Evolutionary conservation across 2,888 invertebrate genomes (phyloP).

Genomic region (Tenthredo livida): DNA sequence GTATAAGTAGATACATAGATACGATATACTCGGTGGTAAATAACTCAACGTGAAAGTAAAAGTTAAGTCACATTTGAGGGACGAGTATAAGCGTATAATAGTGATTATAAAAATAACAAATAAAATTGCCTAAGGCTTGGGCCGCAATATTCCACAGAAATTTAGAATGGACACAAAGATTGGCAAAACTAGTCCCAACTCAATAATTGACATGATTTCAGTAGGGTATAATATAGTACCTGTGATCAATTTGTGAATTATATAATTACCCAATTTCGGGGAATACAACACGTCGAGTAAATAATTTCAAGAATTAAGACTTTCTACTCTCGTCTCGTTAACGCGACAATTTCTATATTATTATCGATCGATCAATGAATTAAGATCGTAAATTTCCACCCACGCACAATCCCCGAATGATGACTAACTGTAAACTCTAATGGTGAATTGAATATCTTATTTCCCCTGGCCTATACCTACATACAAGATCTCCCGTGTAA

Average conservation of each 20-base stretch:
- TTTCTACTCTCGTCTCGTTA: neutral
- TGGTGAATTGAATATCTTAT: neutral
- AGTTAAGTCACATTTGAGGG: constrained; percentile 38
- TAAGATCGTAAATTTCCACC: neutral
- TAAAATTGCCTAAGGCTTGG: constrained; percentile 21
- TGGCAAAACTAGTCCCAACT: constrained; percentile 25
- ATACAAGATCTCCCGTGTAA: neutral
- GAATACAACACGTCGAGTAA: neutral
- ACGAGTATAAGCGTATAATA: constrained; percentile 30
- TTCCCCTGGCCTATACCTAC: neutral
- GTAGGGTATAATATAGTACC: neutral
- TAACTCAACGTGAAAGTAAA: constrained; percentile 46
- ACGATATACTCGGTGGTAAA: neutral
- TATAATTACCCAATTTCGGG: neutral
- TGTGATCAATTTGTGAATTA: constrained; percentile 21
- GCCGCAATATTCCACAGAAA: constrained; percentile 17
- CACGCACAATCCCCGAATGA: neutral
- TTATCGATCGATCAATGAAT: constrained; percentile 6
- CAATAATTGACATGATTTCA: neutral
- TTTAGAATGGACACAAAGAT: constrained; percentile 32
- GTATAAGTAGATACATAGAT: neutral
- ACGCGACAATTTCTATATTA: neutral
- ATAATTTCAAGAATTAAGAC: neutral
- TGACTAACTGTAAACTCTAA: neutral
- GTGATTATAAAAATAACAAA: constrained; percentile 20